A percentile compares a stretch with the other conserved stretches of the same genome.
phyloP scores from a whole-genome alignment of 2,888 invertebrate species.

The Julus scandinavius region DNA sequence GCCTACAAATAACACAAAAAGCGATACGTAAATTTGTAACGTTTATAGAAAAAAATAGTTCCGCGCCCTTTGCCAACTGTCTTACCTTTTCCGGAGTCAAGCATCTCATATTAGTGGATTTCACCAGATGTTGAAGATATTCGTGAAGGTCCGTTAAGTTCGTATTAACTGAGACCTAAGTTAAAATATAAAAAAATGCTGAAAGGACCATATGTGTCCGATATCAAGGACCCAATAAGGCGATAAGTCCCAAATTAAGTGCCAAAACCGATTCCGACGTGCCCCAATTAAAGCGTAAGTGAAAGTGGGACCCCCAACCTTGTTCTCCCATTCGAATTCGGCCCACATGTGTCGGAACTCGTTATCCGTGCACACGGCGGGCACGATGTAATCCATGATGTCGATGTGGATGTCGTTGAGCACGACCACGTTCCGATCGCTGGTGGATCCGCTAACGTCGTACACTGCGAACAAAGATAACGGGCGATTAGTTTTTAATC shows the following conservation, averaged over 20 bases:
- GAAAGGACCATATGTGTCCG: too few relatives aligned
- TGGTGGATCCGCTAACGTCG: slow-evolving; percentile 91
- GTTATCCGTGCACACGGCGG: slow-evolving; percentile 90
- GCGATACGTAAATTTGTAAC: neutral
- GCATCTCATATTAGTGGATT: slow-evolving; percentile 98
- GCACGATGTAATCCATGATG: slow-evolving; percentile 99
- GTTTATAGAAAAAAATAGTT: too few relatives aligned
- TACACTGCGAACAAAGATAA: slow-evolving; percentile 75
- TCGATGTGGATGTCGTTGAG: slow-evolving; percentile 99
- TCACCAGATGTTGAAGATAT: slow-evolving; percentile 86
- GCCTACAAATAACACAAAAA: slow-evolving; percentile 71
- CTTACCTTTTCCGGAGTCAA: slow-evolving; percentile 88
- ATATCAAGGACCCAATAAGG: too few relatives aligned
- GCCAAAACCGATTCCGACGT: too few relatives aligned
- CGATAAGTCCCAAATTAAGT: too few relatives aligned
- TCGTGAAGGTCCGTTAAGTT: slow-evolving; percentile 90
- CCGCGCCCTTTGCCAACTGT: too few relatives aligned
- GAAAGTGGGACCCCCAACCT: slow-evolving; percentile 70
- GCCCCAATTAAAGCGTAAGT: slow-evolving; percentile 50
- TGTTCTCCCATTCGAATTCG: slow-evolving; percentile 99
- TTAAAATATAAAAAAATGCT: too few relatives aligned
- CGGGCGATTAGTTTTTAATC: slow-evolving; percentile 57
- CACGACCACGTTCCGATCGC: slow-evolving; percentile 96
- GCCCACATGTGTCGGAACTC: slow-evolving; percentile 99
- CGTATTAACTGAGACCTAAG: slow-evolving; percentile 86